Conservation (phyloP, 2,113 vertebrate genomes). For the Stigmatopora nigra region DNA sequence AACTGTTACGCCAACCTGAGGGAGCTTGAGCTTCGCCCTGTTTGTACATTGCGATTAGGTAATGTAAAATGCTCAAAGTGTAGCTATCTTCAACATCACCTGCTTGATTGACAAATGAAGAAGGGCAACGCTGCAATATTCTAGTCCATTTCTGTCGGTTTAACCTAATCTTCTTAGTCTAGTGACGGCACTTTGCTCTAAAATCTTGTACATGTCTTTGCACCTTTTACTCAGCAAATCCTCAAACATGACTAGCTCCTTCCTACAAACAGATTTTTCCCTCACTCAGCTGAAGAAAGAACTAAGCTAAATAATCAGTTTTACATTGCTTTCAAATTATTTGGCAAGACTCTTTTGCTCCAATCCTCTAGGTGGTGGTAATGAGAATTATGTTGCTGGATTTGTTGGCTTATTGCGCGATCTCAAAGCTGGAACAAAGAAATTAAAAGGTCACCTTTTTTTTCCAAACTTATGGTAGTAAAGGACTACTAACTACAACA, state of each 20-base stretch:
- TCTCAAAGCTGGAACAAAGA: background rate
- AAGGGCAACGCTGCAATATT: background rate
- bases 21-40: constrained; percentile 53
- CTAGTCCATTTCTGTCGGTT: background rate
- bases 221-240: background rate
- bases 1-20: constrained; percentile 54
- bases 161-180: background rate
- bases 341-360: background rate
- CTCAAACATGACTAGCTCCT: background rate
- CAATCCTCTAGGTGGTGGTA: background rate
- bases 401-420: background rate
- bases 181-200: background rate
- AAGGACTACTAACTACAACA: no score
- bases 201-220: background rate
- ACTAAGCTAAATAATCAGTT: background rate
- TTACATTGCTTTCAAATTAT: background rate
- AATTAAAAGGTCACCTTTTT: background rate
- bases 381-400: background rate
- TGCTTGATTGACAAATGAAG: background rate
- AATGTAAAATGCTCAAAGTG: constrained; percentile 6
- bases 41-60: background rate
- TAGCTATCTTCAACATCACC: background rate
- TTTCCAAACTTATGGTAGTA: no score
- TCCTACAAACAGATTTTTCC: background rate
- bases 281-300: background rate